Conservation (phyloP, 1,140 invertebrate species). For the Vanessa tameamea region DNA sequence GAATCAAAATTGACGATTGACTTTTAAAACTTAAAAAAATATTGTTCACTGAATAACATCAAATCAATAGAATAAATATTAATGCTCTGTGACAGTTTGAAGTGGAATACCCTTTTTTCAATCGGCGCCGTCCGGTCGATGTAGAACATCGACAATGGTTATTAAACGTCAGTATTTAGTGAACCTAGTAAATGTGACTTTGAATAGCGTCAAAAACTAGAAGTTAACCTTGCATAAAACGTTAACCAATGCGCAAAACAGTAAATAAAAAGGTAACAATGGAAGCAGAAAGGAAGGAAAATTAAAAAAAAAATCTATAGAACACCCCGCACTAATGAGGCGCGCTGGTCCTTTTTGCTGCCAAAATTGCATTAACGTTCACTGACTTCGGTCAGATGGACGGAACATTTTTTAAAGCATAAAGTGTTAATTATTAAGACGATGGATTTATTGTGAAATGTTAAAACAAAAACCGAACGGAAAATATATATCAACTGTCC, state of each 20-base stretch:
- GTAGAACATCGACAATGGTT: too few species aligned
- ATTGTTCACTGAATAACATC: too few species aligned
- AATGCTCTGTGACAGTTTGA: too few species aligned
- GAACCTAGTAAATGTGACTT: background rate
- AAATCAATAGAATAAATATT: too few species aligned
- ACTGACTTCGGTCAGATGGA: conserved; percentile 33
- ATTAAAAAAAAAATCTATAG: conserved; percentile 62
- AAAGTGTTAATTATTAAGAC: conserved; percentile 26
- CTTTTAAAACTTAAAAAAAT: too few species aligned
- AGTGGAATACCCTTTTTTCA: too few species aligned
- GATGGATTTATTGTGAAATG: background rate
- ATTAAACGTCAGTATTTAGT: background rate
- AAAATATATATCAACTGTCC: too few species aligned
- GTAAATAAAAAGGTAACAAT: background rate
- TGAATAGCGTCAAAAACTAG: background rate
- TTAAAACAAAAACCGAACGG: background rate
- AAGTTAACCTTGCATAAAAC: background rate
- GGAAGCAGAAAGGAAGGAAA: conserved; percentile 54
- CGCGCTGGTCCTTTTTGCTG: conserved; percentile 45
- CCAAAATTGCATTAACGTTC: conserved; percentile 54
- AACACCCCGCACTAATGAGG: conserved; percentile 50
- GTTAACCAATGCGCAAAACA: conserved; percentile 2
- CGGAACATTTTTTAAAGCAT: conserved; percentile 22
- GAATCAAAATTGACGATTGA: too few species aligned
- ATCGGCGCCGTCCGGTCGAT: too few species aligned